Percentiles rank a stretch among this genome's conserved stretches.
phyloP scores from a whole-genome alignment of 2,797 vertebrate genomes.

The Geotria australis region DNA sequence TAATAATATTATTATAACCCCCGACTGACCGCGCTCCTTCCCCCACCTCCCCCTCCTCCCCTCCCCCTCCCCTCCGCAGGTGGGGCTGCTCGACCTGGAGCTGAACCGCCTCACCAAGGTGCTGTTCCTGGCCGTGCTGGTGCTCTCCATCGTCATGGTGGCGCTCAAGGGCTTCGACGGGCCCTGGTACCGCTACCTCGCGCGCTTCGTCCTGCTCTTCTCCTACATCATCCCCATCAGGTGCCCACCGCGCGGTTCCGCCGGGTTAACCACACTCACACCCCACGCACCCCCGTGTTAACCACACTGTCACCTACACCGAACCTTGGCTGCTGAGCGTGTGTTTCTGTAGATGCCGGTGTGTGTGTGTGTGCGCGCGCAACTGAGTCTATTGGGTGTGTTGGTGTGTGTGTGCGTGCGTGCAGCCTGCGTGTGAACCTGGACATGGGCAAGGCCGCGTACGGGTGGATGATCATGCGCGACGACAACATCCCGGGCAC shows the following conservation, averaged over 20 bases:
- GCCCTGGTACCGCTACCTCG: slow-evolving; percentile 69
- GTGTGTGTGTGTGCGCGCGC: background rate
- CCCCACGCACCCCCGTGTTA: background rate
- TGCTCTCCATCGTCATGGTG: slow-evolving; percentile 64
- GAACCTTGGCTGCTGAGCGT: background rate
- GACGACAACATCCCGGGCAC: slow-evolving; percentile 80
- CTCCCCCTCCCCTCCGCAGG: slow-evolving; percentile 12
- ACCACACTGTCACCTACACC: background rate
- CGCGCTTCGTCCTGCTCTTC: slow-evolving; percentile 74
- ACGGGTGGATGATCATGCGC: slow-evolving; percentile 91
- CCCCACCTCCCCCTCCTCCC: no score
- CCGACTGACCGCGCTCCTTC: no score
- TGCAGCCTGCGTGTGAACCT: slow-evolving; percentile 68
- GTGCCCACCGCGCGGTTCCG: slow-evolving; percentile 10
- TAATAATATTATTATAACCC: no score
- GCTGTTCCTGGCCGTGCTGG: slow-evolving; percentile 59
- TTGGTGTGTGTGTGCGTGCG: no score
- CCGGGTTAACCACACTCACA: background rate
- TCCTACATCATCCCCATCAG: slow-evolving; percentile 98
- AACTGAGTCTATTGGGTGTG: no score
- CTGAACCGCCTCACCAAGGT: slow-evolving; percentile 85
- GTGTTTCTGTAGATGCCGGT: background rate
- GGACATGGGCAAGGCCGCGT: slow-evolving; percentile 89
- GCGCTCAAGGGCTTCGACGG: slow-evolving; percentile 68
- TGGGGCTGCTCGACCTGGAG: slow-evolving; percentile 69